phyloP scores from a whole-genome alignment of 2,888 invertebrate species.

The Nesidiocoris tenuis region DNA sequence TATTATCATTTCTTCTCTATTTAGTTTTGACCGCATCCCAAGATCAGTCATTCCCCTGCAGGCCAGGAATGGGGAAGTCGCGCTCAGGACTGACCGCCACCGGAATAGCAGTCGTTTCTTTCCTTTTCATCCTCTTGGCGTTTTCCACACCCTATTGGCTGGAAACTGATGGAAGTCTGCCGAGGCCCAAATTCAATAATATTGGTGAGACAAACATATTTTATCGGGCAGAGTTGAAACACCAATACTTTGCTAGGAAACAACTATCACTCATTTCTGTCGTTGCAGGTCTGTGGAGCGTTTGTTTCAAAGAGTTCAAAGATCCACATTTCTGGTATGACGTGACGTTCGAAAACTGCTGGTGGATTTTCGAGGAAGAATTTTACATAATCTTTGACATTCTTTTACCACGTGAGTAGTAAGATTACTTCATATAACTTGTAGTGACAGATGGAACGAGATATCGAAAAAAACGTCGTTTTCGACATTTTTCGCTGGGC shows the following conservation, averaged over 20 bases:
- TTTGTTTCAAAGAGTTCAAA: constrained; percentile 84
- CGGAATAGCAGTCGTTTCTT: constrained; percentile 65
- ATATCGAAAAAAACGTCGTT: too few relatives aligned
- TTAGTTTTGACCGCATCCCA: too few relatives aligned
- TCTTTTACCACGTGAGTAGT: constrained; percentile 69
- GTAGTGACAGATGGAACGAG: too few relatives aligned
- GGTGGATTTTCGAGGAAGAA: constrained; percentile 98
- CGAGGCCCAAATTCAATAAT: constrained; percentile 74
- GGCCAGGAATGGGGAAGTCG: constrained; percentile 58
- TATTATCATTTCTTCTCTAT: too few relatives aligned
- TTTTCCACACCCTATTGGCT: constrained; percentile 89
- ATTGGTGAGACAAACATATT: constrained; percentile 72
- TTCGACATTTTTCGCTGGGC: too few relatives aligned
- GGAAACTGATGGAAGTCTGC: constrained; percentile 74
- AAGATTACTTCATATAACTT: too few relatives aligned
- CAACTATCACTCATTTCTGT: background rate
- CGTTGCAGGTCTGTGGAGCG: constrained; percentile 85
- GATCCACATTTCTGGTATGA: constrained; percentile 81
- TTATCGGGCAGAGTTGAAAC: too few relatives aligned
- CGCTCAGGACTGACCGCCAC: constrained; percentile 67
- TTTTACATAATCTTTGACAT: constrained; percentile 91
- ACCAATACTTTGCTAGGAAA: background rate
- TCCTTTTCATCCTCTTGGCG: constrained; percentile 72
- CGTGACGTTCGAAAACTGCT: constrained; percentile 78
- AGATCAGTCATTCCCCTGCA: too few relatives aligned